Conservation (phyloP, 2,888 invertebrate genomes). For the Agrochola lota region DNA sequence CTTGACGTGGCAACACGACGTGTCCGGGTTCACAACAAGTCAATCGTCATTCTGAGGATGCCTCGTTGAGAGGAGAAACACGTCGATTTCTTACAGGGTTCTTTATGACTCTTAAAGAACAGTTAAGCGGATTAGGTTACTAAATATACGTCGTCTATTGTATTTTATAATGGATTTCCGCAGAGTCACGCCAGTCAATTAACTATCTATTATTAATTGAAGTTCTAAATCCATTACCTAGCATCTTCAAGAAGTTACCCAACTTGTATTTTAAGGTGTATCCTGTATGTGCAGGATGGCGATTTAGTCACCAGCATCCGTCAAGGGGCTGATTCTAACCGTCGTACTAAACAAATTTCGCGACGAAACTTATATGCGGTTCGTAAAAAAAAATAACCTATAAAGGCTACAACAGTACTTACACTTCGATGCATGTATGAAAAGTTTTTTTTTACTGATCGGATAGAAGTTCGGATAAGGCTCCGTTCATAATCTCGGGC, state of each 20-base stretch:
- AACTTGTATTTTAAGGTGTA: background rate
- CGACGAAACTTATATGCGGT: background rate
- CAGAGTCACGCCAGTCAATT: too few relatives aligned
- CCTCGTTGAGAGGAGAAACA: too few relatives aligned
- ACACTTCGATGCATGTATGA: background rate
- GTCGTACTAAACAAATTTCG: background rate
- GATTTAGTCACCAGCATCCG: background rate
- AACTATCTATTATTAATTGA: too few relatives aligned
- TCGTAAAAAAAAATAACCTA: background rate
- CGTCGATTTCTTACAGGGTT: too few relatives aligned
- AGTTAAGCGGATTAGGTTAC: too few relatives aligned
- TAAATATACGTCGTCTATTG: too few relatives aligned
- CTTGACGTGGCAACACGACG: too few relatives aligned
- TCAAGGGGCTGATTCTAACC: background rate
- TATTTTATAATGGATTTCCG: too few relatives aligned
- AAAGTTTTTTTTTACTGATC: background rate
- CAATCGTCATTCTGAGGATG: too few relatives aligned
- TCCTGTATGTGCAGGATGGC: background rate
- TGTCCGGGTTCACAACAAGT: too few relatives aligned
- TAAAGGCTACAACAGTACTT: background rate
- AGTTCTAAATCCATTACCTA: background rate
- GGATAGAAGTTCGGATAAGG: background rate
- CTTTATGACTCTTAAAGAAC: too few relatives aligned
- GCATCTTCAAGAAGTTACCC: background rate
- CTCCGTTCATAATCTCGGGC: background rate